A percentile compares a stretch with the other conserved stretches of the same genome.
Conservation (phyloP, 2,113 vertebrate species). For the Sturnus vulgaris region DNA sequence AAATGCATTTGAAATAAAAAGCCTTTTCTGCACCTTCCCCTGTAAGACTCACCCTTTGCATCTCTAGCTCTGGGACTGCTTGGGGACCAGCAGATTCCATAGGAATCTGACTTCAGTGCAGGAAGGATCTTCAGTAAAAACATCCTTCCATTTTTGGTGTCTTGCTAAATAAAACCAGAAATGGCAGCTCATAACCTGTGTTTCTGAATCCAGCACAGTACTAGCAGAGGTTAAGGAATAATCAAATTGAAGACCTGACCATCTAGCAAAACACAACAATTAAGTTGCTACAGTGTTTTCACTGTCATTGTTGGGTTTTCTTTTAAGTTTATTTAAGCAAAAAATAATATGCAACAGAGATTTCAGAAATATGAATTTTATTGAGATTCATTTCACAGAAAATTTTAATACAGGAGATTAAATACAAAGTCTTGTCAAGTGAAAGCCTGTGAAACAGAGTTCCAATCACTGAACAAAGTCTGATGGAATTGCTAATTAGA, state of each 20-base stretch:
- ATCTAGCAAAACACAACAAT: background rate
- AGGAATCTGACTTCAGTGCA: background rate
- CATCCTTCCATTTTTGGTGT: background rate
- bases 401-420: constrained; percentile 52
- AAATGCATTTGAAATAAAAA: background rate
- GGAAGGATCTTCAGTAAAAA: background rate
- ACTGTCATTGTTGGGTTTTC: background rate
- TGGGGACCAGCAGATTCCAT: background rate
- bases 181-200: background rate
- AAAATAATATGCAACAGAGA: background rate
- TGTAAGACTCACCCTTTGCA: background rate
- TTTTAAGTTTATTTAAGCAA: background rate
- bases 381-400: constrained; percentile 20
- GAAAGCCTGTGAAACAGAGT: constrained; percentile 43
- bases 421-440: constrained; percentile 39
- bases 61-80: background rate
- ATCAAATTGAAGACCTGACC: background rate
- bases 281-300: background rate
- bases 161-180: background rate
- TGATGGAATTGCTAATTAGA: constrained; percentile 64
- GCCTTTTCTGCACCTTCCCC: background rate
- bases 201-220: background rate
- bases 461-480: constrained; percentile 50
- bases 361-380: constrained; percentile 14
- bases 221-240: background rate